phyloP scores from a whole-genome alignment of 2,888 invertebrate genomes.

The Acleris sparsana region DNA sequence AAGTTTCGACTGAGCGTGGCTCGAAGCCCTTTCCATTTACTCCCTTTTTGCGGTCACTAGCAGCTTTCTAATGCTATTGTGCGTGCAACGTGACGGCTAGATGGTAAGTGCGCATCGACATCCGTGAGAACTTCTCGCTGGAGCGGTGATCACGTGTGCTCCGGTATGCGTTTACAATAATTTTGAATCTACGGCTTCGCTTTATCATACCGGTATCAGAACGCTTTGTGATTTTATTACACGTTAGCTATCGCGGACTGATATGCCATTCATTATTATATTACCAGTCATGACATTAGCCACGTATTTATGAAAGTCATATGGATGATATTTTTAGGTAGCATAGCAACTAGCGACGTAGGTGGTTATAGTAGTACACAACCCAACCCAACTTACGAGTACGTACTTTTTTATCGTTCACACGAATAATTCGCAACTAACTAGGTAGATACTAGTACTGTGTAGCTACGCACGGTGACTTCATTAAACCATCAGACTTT shows the following conservation, averaged over 20 bases:
- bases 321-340: not conserved
- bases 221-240: not conserved
- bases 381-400: not conserved
- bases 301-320: constrained; percentile 13
- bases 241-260: constrained; percentile 18
- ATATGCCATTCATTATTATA: constrained; percentile 14
- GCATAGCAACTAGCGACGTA: too few relatives aligned
- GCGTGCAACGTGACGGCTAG: constrained; percentile 63
- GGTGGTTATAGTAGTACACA: not conserved
- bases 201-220: not conserved
- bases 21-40: constrained; percentile 69
- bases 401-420: not conserved
- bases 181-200: constrained; percentile 2
- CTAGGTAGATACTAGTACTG: not conserved
- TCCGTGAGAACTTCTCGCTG: constrained; percentile 70
- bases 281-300: constrained; percentile 8
- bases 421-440: not conserved
- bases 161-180: constrained; percentile 41
- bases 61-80: constrained; percentile 81
- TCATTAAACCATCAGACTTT: not conserved
- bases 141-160: constrained; percentile 57
- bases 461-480: not conserved
- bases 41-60: constrained; percentile 79
- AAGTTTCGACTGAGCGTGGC: constrained; percentile 49
- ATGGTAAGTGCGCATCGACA: constrained; percentile 65